phyloP scores from a whole-genome alignment of 2,797 vertebrate genomes.

The Melanotaenia parkinsoni region DNA sequence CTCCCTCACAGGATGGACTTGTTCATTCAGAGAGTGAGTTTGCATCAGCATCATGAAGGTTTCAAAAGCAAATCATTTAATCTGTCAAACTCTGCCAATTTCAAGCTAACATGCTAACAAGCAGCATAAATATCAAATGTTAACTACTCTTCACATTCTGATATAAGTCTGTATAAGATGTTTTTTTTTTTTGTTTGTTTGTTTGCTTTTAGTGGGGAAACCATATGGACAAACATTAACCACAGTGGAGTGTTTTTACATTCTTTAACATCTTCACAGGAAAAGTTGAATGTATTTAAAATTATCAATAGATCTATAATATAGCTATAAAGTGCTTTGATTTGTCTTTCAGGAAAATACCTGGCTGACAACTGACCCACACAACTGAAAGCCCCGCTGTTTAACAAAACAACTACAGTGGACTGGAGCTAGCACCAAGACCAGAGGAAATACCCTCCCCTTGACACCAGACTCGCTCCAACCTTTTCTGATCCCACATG shows the following conservation, averaged over 20 bases:
- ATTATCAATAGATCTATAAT: not conserved
- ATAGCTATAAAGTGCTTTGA: not conserved
- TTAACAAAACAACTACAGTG: slow-evolving; percentile 61
- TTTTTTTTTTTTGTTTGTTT: no score
- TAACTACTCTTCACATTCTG: not conserved
- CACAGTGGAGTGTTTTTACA: not conserved
- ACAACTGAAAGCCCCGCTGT: slow-evolving; percentile 54
- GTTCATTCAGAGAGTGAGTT: not conserved
- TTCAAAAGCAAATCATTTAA: not conserved
- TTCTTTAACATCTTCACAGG: not conserved
- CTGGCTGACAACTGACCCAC: slow-evolving; percentile 92
- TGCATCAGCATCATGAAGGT: not conserved
- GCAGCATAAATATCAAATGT: not conserved
- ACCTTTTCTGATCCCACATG: slow-evolving; percentile 80
- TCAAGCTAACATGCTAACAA: not conserved
- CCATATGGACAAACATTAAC: no score
- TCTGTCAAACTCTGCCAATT: not conserved
- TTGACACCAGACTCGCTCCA: slow-evolving; percentile 69
- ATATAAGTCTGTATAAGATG: not conserved
- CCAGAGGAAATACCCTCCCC: slow-evolving; percentile 56
- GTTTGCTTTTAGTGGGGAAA: not conserved
- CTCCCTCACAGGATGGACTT: not conserved
- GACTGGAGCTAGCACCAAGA: slow-evolving; percentile 56
- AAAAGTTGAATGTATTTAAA: not conserved
- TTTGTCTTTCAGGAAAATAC: slow-evolving; percentile 90